Base-by-base conservation (phyloP, 2,113 vertebrate species). In the Collichthys lucidus region DNA sequence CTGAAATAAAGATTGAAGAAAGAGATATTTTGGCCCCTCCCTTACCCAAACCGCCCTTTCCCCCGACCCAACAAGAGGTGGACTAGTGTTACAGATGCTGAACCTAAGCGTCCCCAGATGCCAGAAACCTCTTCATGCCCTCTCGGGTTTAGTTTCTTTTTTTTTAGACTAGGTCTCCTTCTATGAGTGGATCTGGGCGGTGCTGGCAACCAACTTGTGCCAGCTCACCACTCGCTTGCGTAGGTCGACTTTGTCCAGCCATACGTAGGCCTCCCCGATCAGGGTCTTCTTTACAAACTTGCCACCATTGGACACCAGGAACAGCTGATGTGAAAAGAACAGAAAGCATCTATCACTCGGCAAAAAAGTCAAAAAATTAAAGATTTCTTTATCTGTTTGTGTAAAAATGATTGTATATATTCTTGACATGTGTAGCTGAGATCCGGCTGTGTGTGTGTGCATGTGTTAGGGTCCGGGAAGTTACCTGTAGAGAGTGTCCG, bases 251-350 rank as follows among this genome's bases (percentile, higher is more conserved):
- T 99, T 99, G 94, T 99, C 98, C 90, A 99, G 96, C 97, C 98
- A 99, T 90, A 99, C 96, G 84, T 97, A 99, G 74, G 98, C 97
- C 95, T 99, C 98, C 3, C 98, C 98, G 80, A 99, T 99, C 89
- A 99, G 94, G 42, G 98, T 99, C 95, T 99, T 99, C 96, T 99
- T 99, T 93, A 99, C 94, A 91, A 99, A 99, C 90, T 99, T 99
- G 56, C 98, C 98, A 80, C 97, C 98, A 66, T 98, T 99, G 77
- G 97, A 99, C 77, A 99, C 97, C 83, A 99, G 95, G 77, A 99
- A 96, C 86, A 99, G 97, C 98, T 99, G 92, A 57, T 3, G n/a
- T 61, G 42, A 29, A 42, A 47, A 69, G 17, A 70, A 47, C 22
- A 81, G 44, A 19, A 24, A 16, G 15, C 40, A 8, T 40, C 8